Evolutionary conservation across 2,113 vertebrate species (phyloP).

Genomic region (Sisor rabdophorus): DNA sequence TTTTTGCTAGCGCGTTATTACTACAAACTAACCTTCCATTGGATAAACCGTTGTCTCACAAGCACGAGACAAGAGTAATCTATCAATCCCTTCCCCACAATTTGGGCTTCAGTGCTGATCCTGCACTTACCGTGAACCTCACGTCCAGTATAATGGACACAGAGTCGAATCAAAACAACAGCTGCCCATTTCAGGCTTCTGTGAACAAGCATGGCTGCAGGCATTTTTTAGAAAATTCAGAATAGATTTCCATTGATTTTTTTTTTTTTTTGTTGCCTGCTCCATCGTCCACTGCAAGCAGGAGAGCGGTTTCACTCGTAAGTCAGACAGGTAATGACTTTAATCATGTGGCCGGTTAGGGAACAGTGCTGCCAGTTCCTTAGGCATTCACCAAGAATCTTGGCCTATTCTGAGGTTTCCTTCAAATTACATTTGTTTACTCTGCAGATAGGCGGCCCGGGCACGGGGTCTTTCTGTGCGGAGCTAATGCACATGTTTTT

Average conservation of each 20-base stretch:
- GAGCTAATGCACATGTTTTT: too few species aligned
- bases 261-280: conserved; percentile 17
- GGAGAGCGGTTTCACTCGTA: conserved; percentile 19
- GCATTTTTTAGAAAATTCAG: conserved; percentile 27
- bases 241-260: conserved; percentile 48
- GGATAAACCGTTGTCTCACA: conserved; percentile 13
- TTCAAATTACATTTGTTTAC: neutral
- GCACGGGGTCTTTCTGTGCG: too few species aligned
- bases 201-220: conserved; percentile 30
- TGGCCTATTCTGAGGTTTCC: conserved; percentile 13
- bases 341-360: conserved; percentile 11
- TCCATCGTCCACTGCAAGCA: conserved; percentile 14
- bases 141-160: conserved; percentile 30
- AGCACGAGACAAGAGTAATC: conserved; percentile 23
- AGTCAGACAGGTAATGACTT: conserved; percentile 26
- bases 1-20: conserved; percentile 34
- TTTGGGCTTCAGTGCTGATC: neutral
- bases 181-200: conserved; percentile 33
- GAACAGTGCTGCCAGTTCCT: conserved; percentile 1
- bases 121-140: neutral
- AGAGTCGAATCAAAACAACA: conserved; percentile 39
- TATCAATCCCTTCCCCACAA: conserved; percentile 20
- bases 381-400: neutral
- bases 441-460: too few species aligned
- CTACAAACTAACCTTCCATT: conserved; percentile 33